Conservation (phyloP, 2,113 vertebrate species). For the Fulica atra region DNA sequence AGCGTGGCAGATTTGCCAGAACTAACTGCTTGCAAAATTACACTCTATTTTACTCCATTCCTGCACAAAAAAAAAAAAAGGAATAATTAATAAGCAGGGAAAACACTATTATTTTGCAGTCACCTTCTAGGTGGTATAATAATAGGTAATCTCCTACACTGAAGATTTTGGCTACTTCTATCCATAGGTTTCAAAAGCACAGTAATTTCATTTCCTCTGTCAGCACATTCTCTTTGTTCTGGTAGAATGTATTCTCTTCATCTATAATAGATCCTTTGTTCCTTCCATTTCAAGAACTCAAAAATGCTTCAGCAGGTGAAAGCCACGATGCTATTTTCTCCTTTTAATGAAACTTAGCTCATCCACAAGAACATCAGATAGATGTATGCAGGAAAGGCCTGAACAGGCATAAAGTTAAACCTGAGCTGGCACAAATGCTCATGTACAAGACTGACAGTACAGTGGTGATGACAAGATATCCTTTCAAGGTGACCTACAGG, state of each 20-base stretch:
- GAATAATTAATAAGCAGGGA: not conserved
- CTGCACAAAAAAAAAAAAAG: not conserved
- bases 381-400: not conserved
- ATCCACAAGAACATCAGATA: not conserved
- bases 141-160: not conserved
- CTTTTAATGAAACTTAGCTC: not conserved
- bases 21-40: not conserved
- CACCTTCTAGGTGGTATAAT: slow-evolving; percentile 6
- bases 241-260: not conserved
- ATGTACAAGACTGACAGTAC: not conserved
- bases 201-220: slow-evolving; percentile 26
- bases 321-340: not conserved
- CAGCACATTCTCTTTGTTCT: not conserved
- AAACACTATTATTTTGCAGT: not conserved
- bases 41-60: not conserved
- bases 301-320: slow-evolving; percentile 26
- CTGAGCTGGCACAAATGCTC: slow-evolving; percentile 2
- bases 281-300: not conserved
- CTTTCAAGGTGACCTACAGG: slow-evolving; percentile 43
- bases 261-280: slow-evolving; percentile 34
- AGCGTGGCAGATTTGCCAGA: not conserved
- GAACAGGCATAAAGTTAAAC: slow-evolving; percentile 4
- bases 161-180: not conserved
- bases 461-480: not conserved
- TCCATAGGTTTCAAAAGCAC: not conserved